Percentiles rank a stretch among this genome's conserved stretches.
These are phyloP conservation scores for Steinernema khuongi DNA, from an alignment of 1,140 invertebrate species.

Conservation along the genomic window DNA sequence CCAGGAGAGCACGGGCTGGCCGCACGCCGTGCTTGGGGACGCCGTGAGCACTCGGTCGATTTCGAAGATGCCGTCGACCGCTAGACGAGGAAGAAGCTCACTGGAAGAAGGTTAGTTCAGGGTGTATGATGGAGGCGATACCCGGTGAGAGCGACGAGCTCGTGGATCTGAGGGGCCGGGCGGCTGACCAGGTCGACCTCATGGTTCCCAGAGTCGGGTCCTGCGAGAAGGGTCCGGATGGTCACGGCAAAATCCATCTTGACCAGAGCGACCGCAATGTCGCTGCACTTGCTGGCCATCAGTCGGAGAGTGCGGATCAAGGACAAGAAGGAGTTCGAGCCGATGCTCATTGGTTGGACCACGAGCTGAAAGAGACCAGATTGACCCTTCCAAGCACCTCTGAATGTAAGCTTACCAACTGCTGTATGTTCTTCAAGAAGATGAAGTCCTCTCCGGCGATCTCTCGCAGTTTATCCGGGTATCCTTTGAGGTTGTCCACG, in stretches of 20 bases:
- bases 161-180: constrained; percentile 49
- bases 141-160: constrained; percentile 50
- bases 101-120: constrained; percentile 39
- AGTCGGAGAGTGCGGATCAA: constrained; percentile 49
- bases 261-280: constrained; percentile 49
- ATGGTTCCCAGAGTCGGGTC: constrained; percentile 35
- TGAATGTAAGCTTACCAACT: constrained; percentile 66
- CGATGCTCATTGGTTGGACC: constrained; percentile 43
- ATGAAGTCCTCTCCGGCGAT: constrained; percentile 71
- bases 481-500: constrained; percentile 90
- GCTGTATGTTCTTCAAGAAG: constrained; percentile 66
- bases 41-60: constrained; percentile 27
- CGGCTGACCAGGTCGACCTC: constrained; percentile 37
- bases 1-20: constrained; percentile 23
- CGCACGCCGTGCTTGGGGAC: constrained; percentile 21
- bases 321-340: constrained; percentile 49
- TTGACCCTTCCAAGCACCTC: neutral
- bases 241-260: constrained; percentile 41
- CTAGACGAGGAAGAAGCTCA: constrained; percentile 50
- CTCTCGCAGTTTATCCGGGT: constrained; percentile 81
- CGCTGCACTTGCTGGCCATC: constrained; percentile 44
- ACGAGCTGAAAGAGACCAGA: constrained; percentile 37
- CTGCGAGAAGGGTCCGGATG: constrained; percentile 47
- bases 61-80: constrained; percentile 45
- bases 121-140: constrained; percentile 19